phyloP scores from a whole-genome alignment of 2,113 vertebrate genomes.

The Mobula birostris region DNA sequence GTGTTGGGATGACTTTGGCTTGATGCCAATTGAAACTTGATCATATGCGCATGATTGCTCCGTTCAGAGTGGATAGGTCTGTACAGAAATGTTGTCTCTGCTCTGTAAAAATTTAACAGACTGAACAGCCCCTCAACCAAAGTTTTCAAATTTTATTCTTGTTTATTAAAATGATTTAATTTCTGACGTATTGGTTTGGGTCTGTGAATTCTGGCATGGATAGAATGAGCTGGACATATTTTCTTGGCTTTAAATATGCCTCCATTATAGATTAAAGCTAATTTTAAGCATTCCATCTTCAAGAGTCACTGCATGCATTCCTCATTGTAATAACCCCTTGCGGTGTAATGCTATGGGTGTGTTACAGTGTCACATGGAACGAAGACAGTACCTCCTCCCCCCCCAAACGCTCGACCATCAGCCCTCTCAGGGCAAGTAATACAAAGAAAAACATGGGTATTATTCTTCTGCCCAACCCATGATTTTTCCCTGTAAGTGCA shows the following conservation, averaged over 20 bases:
- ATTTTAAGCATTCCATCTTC: background rate
- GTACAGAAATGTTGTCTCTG: background rate
- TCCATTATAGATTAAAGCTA: background rate
- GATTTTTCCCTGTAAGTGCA: background rate
- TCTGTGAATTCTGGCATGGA: background rate
- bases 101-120: background rate
- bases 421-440: background rate
- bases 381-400: no score
- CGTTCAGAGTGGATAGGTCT: background rate
- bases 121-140: background rate
- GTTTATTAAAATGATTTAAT: constrained; percentile 10
- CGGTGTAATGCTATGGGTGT: background rate
- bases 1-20: background rate
- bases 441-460: background rate
- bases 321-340: background rate
- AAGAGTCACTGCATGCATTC: constrained; percentile 2
- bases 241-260: background rate
- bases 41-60: background rate
- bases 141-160: background rate
- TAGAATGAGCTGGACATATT: background rate
- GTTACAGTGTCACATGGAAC: background rate
- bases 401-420: no score
- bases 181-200: background rate
- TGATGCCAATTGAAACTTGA: background rate
- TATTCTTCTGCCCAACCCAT: no score